Base-by-base conservation (phyloP, 2,888 invertebrate genomes). In the Ephialtes manifestator region DNA sequence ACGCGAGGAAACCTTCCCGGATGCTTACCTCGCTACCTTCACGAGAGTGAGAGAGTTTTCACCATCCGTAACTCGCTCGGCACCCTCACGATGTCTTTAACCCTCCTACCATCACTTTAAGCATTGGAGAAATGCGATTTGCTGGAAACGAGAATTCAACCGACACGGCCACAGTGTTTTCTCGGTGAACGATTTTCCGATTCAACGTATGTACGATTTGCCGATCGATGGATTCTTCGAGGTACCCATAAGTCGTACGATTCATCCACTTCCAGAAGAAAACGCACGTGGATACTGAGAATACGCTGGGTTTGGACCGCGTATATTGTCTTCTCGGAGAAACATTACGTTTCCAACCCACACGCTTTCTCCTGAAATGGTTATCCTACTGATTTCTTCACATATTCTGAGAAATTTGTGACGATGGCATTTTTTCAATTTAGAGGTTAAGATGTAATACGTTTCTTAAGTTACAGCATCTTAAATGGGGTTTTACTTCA, bases 71-170 rank as follows among this genome's bases (percentile, higher is more conserved):
- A 81, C 72, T 81, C 43, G 43, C 65, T 46, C 74, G 65, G 20
- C 43, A 20, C 39, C 28, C 28, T 51, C 71, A 43, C 31, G 43
- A 48, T 55, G 53, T 74, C 60, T 60, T 46, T 72, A n/a, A 5
- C 72, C 63, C 31, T 72, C 35, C 18, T 11, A 15, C 46, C 55
- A n/a, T 67, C 58, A 10, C 53, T 20, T 46, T 51, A 67, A 24
- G 15, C 11, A 11, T 3, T 2, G 5, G 10, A 48, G 58, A 53
- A 51, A 72, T 76, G 31, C 70, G 75, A 68, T 60, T 65, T 77
- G n/a, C 78, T 8, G 55, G n/a, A 39, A 63, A 82, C 60, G 70
- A 65, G 65, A 58, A 55, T 68, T 68, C 55, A 46, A 68, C 77
- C 20, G 78, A 78, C 68, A 78, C 31, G n/a, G 31, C 51, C 48